Base-by-base conservation (phyloP, 2,797 vertebrate genomes). In the Menidia menidia region DNA sequence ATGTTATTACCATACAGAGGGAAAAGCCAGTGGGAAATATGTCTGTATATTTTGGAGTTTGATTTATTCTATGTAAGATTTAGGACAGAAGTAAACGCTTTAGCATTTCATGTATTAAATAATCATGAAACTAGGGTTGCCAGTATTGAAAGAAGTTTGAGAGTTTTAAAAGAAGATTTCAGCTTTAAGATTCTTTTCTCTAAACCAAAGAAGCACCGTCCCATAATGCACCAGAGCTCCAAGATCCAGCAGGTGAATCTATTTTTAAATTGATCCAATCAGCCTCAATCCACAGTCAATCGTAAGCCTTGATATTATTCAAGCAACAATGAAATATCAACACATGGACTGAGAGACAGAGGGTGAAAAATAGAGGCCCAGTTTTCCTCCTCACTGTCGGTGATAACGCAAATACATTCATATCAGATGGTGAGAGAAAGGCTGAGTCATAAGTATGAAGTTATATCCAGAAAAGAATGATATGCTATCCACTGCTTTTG, bases 301-400 rank as follows among this genome's bases (percentile, higher is more conserved):
- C 88, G 84, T 69, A 84, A 85, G 73, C 62, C 57, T 54, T 73
- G 75, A 80, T 82, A 81, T 90, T 85, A 86, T 88, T 87, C 62
- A 69, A 53, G 65, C 55, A 19, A 73, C 83, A 81, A 75, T 89
- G 68, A 87, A 85, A 84, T 86, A 73, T 84, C 64, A 87, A 72
- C 73, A 76, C 48, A 61, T 69, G 68, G 71, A 79, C 68, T 41
- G 31, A 45, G 52, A 60, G 48, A 39, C 33, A 35, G 57, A 68
- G 50, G 71, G 67, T 53, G 44, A 68, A 15, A 75, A 63, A 71
- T 54, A 77, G 52, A 74, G 9, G 31, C 53, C 9, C 0, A 18
- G 33, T 59, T 72, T 56, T 76, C 61, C 51, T 70, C 55, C 60
- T 59, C 30, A 41, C 35, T 73, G 18, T 55, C 44, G 25, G 35